Evolutionary conservation across 92 coral and sea anemone species (phyloP).

Genomic region (Muricea muricata): DNA sequence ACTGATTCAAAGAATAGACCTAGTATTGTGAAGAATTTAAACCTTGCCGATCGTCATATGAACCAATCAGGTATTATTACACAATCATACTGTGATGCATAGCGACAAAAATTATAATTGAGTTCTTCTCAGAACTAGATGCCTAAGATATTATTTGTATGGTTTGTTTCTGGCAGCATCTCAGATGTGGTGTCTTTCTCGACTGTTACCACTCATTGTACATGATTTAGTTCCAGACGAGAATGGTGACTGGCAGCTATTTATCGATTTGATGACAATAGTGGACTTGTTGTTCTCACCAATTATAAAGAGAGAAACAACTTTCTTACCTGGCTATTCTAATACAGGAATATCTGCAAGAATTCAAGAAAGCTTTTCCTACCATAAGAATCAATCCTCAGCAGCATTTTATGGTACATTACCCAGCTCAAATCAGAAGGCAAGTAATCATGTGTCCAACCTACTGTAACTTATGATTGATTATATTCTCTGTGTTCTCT

Average conservation of each 20-base stretch:
- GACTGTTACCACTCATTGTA: slow-evolving; percentile 47
- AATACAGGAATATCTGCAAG: slow-evolving; percentile 31
- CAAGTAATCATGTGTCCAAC: no score
- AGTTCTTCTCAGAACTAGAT: background rate
- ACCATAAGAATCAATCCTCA: slow-evolving; percentile 14
- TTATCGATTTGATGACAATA: slow-evolving; percentile 12
- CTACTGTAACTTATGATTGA: no score
- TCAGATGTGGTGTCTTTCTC: slow-evolving; percentile 56
- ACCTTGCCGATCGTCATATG: slow-evolving; percentile 18
- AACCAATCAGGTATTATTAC: slow-evolving; percentile 61
- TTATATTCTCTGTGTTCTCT: no score
- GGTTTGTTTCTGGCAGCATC: slow-evolving; percentile 51
- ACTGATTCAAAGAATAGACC: slow-evolving; percentile 56
- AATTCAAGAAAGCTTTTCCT: slow-evolving; percentile 12
- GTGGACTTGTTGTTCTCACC: slow-evolving; percentile 22
- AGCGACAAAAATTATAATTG: no score
- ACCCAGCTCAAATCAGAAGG: slow-evolving; percentile 16
- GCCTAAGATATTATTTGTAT: no score
- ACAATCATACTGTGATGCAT: no score
- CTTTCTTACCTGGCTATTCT: background rate
- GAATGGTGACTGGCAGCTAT: slow-evolving; percentile 34
- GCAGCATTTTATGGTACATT: slow-evolving; percentile 52
- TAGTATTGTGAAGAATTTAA: background rate
- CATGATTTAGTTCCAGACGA: slow-evolving; percentile 26
- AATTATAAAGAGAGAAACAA: slow-evolving; percentile 18